A percentile compares a stretch with the other conserved stretches of the same genome.
Conservation (phyloP, 2,113 vertebrate genomes). For the Galemys pyrenaicus region DNA sequence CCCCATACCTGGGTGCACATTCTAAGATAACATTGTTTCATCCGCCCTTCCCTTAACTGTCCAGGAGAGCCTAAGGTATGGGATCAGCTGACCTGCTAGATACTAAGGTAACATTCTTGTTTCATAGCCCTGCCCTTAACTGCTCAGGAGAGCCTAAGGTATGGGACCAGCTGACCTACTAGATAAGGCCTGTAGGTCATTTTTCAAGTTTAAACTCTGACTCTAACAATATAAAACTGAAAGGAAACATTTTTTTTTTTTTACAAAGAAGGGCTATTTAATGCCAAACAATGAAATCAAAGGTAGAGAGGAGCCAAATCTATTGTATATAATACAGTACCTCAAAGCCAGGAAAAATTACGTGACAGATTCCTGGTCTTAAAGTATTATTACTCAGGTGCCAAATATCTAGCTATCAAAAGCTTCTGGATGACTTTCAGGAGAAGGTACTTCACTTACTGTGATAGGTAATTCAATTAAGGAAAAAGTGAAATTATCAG, state of each 20-base stretch:
- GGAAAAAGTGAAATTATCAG: slow-evolving; percentile 3
- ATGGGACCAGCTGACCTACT: too few relatives aligned
- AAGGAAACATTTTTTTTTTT: slow-evolving; percentile 21
- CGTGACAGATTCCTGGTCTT: neutral
- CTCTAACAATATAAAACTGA: neutral
- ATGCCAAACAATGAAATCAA: slow-evolving; percentile 45
- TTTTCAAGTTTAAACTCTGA: too few relatives aligned
- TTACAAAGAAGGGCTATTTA: slow-evolving; percentile 25
- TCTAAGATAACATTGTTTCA: too few relatives aligned
- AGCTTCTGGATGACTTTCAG: slow-evolving; percentile 31
- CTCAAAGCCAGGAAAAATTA: slow-evolving; percentile 22
- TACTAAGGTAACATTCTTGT: too few relatives aligned
- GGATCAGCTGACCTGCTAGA: too few relatives aligned
- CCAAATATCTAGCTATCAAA: neutral
- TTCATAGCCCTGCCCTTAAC: too few relatives aligned
- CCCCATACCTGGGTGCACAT: too few relatives aligned
- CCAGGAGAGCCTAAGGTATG: too few relatives aligned
- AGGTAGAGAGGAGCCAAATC: neutral
- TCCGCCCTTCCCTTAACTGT: too few relatives aligned
- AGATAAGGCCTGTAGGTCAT: too few relatives aligned
- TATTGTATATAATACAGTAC: neutral
- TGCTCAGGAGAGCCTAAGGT: too few relatives aligned
- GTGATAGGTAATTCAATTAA: slow-evolving; percentile 23
- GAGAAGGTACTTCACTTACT: slow-evolving; percentile 13
- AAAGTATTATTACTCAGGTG: slow-evolving; percentile 19